Base-by-base conservation (phyloP, 2,113 vertebrate species). In the Oreotrochilus melanogaster region DNA sequence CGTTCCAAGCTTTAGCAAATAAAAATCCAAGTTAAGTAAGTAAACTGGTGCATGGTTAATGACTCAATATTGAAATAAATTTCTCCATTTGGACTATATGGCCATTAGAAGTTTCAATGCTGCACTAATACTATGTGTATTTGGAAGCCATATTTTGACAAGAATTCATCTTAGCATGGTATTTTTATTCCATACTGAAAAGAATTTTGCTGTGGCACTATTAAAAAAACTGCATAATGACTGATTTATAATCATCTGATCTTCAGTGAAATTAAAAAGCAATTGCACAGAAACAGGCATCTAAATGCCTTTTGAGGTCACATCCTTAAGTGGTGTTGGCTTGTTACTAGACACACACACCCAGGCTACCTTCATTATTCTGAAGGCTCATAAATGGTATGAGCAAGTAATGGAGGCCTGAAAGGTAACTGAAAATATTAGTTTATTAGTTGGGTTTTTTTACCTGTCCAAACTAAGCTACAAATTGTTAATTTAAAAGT, bases 251-350 rank as follows among this genome's bases (percentile, higher is more conserved):
- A 35, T 37, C 35, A 53, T 3, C 1, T 18, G 33, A 51, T 45
- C 79, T 24, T 57, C 56, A 39, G 54, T 21, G 31, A 67, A 47
- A 75, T 64, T 60, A 75, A 86, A 79, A 69, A 61, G 39, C 9
- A 51, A n/a, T 9, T 53, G 25, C 39, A 48, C 0, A 0, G 12
- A 60, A 66, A 51, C 10, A 74, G 27, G 19, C 17, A 79, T 42
- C 23, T 67, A 48, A 81, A 70, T 5, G 31, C 33, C 43, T 83
- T 50, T 50, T 19, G 14, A 66, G 70, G 23, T 43, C 70, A 60
- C 31, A 25, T 15, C 31, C 14, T 82, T 15, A 23, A 81, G 25
- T 23, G 51, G 28, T 23, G 51, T 48, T 78, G 6, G 5, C 28
- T 61, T 75, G 17, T 45, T 66, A 31, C 39, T 37, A 57, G 30